A percentile compares a stretch with the other conserved stretches of the same genome.
These are phyloP conservation scores for Xanthostigma xanthostigma DNA, from an alignment of 2,888 invertebrate species.

Conservation along the genomic window DNA sequence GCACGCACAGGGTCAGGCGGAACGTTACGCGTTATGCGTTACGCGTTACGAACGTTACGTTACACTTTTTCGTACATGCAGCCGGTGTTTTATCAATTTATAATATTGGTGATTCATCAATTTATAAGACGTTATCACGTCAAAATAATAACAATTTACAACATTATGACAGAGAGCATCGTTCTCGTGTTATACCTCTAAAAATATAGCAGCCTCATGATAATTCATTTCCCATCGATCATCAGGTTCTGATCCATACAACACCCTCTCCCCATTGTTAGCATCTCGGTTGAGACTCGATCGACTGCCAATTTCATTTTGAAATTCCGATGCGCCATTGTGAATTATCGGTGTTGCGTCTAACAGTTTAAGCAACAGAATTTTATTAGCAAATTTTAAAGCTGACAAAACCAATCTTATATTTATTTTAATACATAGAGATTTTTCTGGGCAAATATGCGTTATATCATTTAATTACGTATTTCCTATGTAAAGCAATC, in stretches of 20 bases:
- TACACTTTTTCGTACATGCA: no score
- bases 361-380: neutral
- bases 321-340: constrained; percentile 11
- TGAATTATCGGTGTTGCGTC: neutral
- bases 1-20: no score
- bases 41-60: no score
- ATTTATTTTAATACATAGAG: constrained; percentile 2
- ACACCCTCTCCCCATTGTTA: constrained; percentile 33
- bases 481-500: no score
- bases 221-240: constrained; percentile 81
- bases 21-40: no score
- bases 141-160: no score
- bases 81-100: no score
- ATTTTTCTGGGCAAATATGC: neutral
- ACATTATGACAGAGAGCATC: neutral
- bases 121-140: no score
- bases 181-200: constrained; percentile 41
- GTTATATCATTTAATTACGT: neutral
- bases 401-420: constrained; percentile 5
- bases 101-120: no score
- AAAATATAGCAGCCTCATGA: constrained; percentile 76
- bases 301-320: constrained; percentile 46
- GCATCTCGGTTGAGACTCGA: constrained; percentile 39
- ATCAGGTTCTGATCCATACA: constrained; percentile 19
- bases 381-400: neutral